Evolutionary conservation across 2,888 invertebrate species (phyloP).

Genomic region (Hemithea aestivaria): DNA sequence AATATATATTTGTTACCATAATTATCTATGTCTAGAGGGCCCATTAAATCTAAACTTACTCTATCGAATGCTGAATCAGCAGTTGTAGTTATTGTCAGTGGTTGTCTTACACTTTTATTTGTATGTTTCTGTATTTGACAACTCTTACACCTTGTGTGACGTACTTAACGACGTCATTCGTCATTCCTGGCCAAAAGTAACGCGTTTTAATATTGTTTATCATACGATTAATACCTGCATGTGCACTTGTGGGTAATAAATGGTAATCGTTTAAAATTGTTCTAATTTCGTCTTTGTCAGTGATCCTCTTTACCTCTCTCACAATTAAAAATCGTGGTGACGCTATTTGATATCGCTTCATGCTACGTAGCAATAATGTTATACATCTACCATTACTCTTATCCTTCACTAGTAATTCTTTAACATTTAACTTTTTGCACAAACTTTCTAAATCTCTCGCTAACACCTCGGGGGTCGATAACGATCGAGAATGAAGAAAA

Average conservation of each 20-base stretch:
- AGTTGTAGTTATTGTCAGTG: constrained; percentile 8
- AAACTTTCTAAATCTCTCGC: too few relatives aligned
- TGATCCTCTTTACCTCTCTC: background rate
- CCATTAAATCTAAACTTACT: constrained; percentile 7
- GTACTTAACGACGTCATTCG: too few relatives aligned
- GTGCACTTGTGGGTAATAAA: background rate
- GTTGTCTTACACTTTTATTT: too few relatives aligned
- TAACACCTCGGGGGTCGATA: background rate
- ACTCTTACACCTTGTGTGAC: too few relatives aligned
- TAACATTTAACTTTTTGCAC: too few relatives aligned
- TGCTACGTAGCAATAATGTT: background rate
- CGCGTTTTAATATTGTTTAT: background rate
- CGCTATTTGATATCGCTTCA: background rate
- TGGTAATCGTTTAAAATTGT: background rate
- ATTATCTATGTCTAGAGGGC: constrained; percentile 4
- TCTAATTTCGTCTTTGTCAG: background rate
- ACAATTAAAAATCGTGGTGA: background rate
- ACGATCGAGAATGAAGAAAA: background rate
- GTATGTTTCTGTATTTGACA: too few relatives aligned
- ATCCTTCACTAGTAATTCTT: background rate
- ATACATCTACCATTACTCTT: background rate
- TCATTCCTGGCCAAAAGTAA: background rate
- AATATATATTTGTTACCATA: constrained; percentile 6
- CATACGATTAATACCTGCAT: background rate
- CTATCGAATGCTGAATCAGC: constrained; percentile 8